Percentiles rank a stretch among this genome's conserved stretches.
Conservation (phyloP, 2,888 invertebrate species). For the Onthophagus sagittarius region DNA sequence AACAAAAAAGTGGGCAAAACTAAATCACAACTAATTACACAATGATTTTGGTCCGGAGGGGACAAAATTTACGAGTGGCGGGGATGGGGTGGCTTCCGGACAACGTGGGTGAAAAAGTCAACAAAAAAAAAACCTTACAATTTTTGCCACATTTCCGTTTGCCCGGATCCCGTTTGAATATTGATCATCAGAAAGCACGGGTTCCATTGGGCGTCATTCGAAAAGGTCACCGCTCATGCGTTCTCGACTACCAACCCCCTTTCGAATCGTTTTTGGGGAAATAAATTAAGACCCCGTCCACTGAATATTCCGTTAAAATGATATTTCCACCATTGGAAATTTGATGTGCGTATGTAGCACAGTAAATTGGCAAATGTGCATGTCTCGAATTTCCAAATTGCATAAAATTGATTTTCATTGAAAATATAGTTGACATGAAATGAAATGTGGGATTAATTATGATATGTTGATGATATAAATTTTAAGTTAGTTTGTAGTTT, state of each 20-base stretch:
- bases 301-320: slow-evolving; percentile 21
- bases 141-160: slow-evolving; percentile 11
- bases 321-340: slow-evolving; percentile 11
- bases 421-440: background rate
- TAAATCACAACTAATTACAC: slow-evolving; percentile 7
- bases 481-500: too few species aligned
- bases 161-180: slow-evolving; percentile 30
- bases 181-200: slow-evolving; percentile 26
- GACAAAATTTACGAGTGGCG: background rate
- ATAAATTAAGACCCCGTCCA: slow-evolving; percentile 26
- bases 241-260: slow-evolving; percentile 20
- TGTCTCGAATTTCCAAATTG: background rate
- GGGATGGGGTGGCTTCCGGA: background rate
- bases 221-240: slow-evolving; percentile 28
- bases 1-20: background rate
- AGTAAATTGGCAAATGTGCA: slow-evolving; percentile 1
- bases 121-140: background rate
- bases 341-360: background rate
- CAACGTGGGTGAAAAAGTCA: background rate
- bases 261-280: background rate
- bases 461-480: too few species aligned
- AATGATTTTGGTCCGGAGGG: background rate
- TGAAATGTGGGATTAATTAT: background rate
- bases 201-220: slow-evolving; percentile 22
- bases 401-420: background rate